Evolutionary conservation across 2,113 vertebrate genomes (phyloP).

Genomic region (Opisthocomus hoazin): DNA sequence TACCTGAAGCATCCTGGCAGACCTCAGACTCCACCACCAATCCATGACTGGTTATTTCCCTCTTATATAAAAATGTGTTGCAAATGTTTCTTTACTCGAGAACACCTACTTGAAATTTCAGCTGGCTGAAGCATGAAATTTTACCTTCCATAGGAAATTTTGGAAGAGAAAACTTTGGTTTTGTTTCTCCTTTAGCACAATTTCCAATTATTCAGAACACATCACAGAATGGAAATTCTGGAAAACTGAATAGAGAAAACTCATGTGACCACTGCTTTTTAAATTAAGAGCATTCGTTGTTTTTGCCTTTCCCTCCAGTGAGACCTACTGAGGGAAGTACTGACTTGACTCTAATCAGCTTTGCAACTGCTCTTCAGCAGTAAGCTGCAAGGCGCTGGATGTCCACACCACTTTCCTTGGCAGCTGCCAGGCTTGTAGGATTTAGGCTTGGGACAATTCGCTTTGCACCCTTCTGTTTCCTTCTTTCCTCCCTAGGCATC

Average conservation of each 20-base stretch:
- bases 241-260: not conserved
- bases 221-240: slow-evolving; percentile 29
- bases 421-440: not conserved
- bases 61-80: not conserved
- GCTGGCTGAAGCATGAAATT: not conserved
- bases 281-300: not conserved
- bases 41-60: not conserved
- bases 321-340: not conserved
- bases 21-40: not conserved
- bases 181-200: not conserved
- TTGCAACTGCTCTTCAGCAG: not conserved
- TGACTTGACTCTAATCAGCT: not conserved
- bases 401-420: not conserved
- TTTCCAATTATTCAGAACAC: not conserved
- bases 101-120: not conserved
- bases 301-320: not conserved
- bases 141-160: not conserved
- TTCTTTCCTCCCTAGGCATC: not conserved
- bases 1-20: not conserved
- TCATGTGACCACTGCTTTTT: not conserved
- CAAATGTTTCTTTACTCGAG: not conserved
- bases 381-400: not conserved
- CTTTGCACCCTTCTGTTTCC: not conserved
- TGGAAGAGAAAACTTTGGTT: not conserved
- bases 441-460: not conserved